Base-by-base conservation (phyloP, 2,888 invertebrate species). In the Brachypalpus laphriformis region DNA sequence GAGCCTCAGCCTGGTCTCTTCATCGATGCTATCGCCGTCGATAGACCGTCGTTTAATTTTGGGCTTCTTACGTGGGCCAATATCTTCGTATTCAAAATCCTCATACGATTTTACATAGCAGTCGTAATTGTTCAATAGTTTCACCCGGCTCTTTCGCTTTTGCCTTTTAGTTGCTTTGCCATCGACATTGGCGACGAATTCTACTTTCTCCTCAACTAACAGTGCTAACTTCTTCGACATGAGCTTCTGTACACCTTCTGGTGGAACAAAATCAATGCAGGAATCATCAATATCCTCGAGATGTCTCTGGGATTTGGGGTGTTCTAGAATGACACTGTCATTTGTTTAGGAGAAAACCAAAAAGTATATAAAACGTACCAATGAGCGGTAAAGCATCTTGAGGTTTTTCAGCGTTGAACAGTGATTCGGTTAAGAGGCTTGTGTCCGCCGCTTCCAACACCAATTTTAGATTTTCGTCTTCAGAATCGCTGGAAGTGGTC, bases 361-460 rank as follows among this genome's bases (percentile, higher is more conserved):
- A 25, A 28, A 7, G 7, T 8, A 57, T 5, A 14, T 18, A 1
- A 0, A 20, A 20, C 18, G 3, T 88, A 86, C 74, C 75, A 22
- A 9, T 9, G 0, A 11, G 16, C 1, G 56, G 11, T 11, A 34
- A 18, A n/a, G 6, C 0, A 20, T 14, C 25, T 2, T 31, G 14
- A 1, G 42, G 16, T 9, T 54, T 63, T 16, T 63, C 40, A 0
- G n/a, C 3, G 8, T 37, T 57, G 34, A 88, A 91, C 89, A 91
- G 88, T 0, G 85, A 87, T 75, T 91, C 88, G 2, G 85, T 89
- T 1, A 91, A 86, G 2, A 90, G 75, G 2, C 86, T 89, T 14
- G 87, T 88, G 47, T 91, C 90, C 2, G 89, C 87, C 0, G 91
- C 91, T 78, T 90, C 89, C 8, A 89, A 34, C 20, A 90, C 87